Evolutionary conservation across 2,888 invertebrate genomes (phyloP), one percentile per base, ranked within the genome.

Genomic region (Orgyia antiqua): DNA sequence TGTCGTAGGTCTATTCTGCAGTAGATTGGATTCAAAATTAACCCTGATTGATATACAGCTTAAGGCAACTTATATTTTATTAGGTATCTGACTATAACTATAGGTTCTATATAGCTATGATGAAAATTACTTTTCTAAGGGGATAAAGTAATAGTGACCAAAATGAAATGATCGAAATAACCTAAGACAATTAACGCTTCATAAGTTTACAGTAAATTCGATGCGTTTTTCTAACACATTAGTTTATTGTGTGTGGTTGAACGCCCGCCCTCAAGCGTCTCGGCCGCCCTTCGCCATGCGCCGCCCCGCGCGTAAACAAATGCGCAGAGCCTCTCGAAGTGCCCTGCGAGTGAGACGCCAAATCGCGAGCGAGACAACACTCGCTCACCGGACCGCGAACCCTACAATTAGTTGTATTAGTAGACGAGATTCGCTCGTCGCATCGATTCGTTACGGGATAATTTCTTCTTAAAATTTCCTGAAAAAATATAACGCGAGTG

Each of bases 371-470:
- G 72, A 65, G 76, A 66, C 51, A 37, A 42, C 53, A 48, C 45
- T 54, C 65, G 58, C 58, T 58, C 59, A 52, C 49, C 56, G 63
- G 55, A 67, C 68, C 62, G 56, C 68, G 61, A 72, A 84, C 78
- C 84, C 86, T 77, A 68, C 86, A 86, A 86, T 86, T 86, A 50
- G 47, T 15, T 15, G 15, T 4, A 15, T 15, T 15, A 15, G 84
- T 84, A 76, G 76, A 70, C 79, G 75, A 84, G 83, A 82, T 86
- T 79, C 84, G 77, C 74, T 73, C 83, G 84, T 68, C 75, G 80
- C 80, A 84, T 83, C 84, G 77, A 82, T 83, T 83, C 84, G 84
- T 84, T 72, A 82, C 79, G 71, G 68, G 72, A 75, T 83, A 84
- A 83, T 82, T 80, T 78, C 72, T 75, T 76, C 69, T 69, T 58